phyloP scores from a whole-genome alignment of 1,140 invertebrate species.

The Panagrolaimus sp. region DNA sequence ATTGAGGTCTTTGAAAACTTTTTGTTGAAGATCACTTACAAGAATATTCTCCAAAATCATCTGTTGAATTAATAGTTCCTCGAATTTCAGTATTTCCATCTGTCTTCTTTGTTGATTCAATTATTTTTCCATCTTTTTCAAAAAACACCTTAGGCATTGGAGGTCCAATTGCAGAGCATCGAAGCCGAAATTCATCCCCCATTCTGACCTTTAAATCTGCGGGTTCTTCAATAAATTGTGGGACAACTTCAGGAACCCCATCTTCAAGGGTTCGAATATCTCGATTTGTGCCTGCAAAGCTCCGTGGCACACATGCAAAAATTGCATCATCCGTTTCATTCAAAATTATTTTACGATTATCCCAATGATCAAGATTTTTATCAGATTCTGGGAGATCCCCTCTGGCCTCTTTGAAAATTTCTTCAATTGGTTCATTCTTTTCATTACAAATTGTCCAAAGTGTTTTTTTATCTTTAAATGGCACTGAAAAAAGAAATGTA shows the following conservation, averaged over 20 bases:
- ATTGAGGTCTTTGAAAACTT: too few species aligned
- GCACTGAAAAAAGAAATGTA: not conserved
- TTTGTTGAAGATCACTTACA: too few species aligned
- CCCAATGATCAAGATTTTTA: slow-evolving; percentile 2
- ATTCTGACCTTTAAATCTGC: too few species aligned
- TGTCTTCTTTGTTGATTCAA: not conserved
- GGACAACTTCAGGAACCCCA: not conserved
- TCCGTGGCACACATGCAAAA: not conserved
- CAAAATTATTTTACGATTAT: not conserved
- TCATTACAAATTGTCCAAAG: slow-evolving; percentile 15
- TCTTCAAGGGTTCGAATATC: not conserved
- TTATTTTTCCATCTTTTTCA: not conserved
- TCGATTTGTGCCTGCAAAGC: too few species aligned
- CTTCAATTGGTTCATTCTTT: slow-evolving; percentile 8
- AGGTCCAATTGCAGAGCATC: not conserved
- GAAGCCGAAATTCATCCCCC: not conserved
- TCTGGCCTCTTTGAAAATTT: not conserved
- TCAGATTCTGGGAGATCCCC: slow-evolving; percentile 11
- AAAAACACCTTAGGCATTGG: not conserved
- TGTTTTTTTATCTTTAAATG: not conserved
- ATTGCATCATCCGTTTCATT: slow-evolving; percentile 7
- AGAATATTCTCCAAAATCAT: too few species aligned
- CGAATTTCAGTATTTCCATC: not conserved
- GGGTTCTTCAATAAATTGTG: slow-evolving; percentile 4
- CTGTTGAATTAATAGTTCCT: too few species aligned